Evolutionary conservation across 2,113 vertebrate genomes (phyloP).

Genomic region (Dicentrarchus labrax): DNA sequence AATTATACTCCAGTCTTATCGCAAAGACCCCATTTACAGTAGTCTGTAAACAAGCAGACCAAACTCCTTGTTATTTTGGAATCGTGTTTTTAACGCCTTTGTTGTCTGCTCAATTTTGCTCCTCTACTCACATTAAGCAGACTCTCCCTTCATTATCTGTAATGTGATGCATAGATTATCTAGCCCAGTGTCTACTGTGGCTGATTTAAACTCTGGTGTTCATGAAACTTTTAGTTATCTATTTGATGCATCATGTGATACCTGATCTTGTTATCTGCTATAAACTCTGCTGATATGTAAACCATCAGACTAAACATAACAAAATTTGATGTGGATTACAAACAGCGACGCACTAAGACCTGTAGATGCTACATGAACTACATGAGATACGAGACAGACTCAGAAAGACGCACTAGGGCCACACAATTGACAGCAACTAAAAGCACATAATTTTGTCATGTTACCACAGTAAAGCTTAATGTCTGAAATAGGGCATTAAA

Average conservation of each 20-base stretch:
- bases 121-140: slow-evolving; percentile 25
- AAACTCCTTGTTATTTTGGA: slow-evolving; percentile 30
- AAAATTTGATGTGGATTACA: background rate
- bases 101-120: slow-evolving; percentile 20
- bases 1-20: slow-evolving; percentile 44
- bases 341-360: background rate
- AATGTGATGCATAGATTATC: slow-evolving; percentile 46
- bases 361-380: background rate
- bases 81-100: background rate
- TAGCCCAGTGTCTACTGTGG: slow-evolving; percentile 8
- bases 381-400: background rate
- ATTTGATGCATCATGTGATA: background rate
- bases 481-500: background rate
- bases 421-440: background rate
- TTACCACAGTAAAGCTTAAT: background rate
- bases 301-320: background rate
- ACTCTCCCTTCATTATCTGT: slow-evolving; percentile 54
- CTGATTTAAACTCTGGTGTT: background rate
- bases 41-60: slow-evolving; percentile 44
- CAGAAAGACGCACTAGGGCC: background rate
- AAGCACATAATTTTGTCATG: background rate
- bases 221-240: background rate
- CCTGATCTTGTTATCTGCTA: slow-evolving; percentile 29
- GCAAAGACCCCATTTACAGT: slow-evolving; percentile 16
- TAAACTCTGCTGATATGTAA: slow-evolving; percentile 19